Conservation (phyloP, 1,140 invertebrate species). For the Trichoplusia ni region DNA sequence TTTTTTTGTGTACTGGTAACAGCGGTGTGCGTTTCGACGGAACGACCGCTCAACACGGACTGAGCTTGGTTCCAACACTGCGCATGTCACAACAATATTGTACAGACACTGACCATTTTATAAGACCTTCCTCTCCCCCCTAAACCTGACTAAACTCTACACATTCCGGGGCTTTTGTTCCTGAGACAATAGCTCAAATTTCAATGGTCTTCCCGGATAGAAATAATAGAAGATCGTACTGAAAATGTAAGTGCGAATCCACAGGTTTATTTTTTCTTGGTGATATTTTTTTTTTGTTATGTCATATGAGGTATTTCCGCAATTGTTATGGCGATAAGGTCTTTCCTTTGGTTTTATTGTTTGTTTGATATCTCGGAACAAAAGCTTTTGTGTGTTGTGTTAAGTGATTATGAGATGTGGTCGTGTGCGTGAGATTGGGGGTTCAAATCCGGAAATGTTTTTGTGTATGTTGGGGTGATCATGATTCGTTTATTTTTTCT, state of each 20-base stretch:
- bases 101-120: conserved; percentile 10
- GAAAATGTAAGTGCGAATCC: conserved; percentile 45
- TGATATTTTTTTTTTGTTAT: background rate
- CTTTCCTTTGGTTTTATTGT: too few relatives aligned
- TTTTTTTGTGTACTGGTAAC: background rate
- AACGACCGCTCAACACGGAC: background rate
- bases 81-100: conserved; percentile 17
- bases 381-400: too few relatives aligned
- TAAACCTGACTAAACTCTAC: background rate
- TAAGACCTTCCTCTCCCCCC: background rate
- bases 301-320: background rate
- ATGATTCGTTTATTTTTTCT: too few relatives aligned
- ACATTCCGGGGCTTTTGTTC: background rate
- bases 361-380: too few relatives aligned
- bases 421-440: too few relatives aligned
- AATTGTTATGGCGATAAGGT: too few relatives aligned
- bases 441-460: too few relatives aligned
- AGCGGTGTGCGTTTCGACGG: background rate
- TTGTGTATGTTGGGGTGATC: too few relatives aligned
- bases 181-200: background rate
- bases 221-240: background rate
- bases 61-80: background rate
- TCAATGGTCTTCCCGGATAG: background rate
- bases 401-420: too few relatives aligned
- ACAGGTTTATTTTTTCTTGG: conserved; percentile 45